Conservation (phyloP, 2,888 invertebrate species). For the Strigamia crassipes region DNA sequence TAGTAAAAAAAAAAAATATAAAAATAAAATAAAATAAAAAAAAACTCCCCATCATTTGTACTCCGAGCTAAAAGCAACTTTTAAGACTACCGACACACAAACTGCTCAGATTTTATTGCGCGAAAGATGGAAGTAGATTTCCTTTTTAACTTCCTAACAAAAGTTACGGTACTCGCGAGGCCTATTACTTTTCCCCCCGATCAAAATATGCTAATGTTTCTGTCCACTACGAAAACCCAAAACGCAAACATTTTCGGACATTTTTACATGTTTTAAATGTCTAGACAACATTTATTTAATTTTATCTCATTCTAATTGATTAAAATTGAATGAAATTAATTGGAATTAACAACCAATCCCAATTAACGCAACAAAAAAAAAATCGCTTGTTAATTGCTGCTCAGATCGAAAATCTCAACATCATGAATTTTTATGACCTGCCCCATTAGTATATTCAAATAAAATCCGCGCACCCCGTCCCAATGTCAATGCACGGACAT, state of each 20-base stretch:
- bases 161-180: background rate
- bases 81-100: background rate
- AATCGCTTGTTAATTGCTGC: no score
- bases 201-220: background rate
- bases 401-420: background rate
- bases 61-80: background rate
- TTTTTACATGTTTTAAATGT: no score
- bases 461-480: background rate
- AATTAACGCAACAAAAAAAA: no score
- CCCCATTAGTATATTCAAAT: background rate
- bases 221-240: no score
- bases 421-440: background rate
- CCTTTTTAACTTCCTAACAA: background rate
- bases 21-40: no score
- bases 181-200: background rate
- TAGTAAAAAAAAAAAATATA: background rate
- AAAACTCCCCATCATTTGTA: background rate
- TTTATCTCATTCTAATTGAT: no score
- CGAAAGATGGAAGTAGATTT: background rate
- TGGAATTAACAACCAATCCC: no score
- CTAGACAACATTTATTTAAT: no score
- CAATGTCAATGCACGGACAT: background rate
- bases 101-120: background rate
- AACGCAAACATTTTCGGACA: no score
- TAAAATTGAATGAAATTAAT: no score